A percentile compares a stretch with the other conserved stretches of the same genome.
Conservation (phyloP, 2,888 invertebrate genomes). For the Pollenia amentaria region DNA sequence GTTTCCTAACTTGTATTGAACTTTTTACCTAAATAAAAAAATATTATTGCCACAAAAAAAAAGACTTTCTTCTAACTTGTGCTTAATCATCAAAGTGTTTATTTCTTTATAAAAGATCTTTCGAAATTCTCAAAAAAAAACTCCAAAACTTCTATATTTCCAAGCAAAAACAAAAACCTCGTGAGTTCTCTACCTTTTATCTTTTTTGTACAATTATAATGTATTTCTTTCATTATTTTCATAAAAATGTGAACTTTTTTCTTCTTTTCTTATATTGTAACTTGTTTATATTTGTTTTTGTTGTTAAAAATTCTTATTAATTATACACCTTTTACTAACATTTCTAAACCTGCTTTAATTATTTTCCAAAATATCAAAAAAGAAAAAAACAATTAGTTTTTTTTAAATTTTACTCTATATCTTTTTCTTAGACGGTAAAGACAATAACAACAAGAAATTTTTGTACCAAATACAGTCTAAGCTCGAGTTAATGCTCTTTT, state of each 20-base stretch:
- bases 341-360: slow-evolving; percentile 51
- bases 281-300: slow-evolving; percentile 40
- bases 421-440: neutral
- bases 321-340: slow-evolving; percentile 14
- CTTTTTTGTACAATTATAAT: slow-evolving; percentile 35
- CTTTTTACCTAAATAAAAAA: neutral
- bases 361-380: neutral
- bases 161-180: slow-evolving; percentile 53
- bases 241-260: neutral
- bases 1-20: neutral
- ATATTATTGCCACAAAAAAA: neutral
- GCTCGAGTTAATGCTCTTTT: slow-evolving; percentile 46
- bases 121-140: slow-evolving; percentile 2
- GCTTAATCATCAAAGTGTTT: slow-evolving; percentile 24
- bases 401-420: slow-evolving; percentile 6
- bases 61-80: slow-evolving; percentile 4
- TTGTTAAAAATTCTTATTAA: slow-evolving; percentile 8
- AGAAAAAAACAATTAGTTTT: neutral
- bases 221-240: slow-evolving; percentile 57
- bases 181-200: slow-evolving; percentile 56
- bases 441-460: neutral
- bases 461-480: slow-evolving; percentile 16
- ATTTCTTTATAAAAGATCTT: slow-evolving; percentile 1
- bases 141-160: slow-evolving; percentile 21
- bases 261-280: slow-evolving; percentile 25